Evolutionary conservation across 1,140 invertebrate genomes (phyloP), one percentile per base, ranked within the genome.

Genomic region (Aphelenchoides fujianensis): DNA sequence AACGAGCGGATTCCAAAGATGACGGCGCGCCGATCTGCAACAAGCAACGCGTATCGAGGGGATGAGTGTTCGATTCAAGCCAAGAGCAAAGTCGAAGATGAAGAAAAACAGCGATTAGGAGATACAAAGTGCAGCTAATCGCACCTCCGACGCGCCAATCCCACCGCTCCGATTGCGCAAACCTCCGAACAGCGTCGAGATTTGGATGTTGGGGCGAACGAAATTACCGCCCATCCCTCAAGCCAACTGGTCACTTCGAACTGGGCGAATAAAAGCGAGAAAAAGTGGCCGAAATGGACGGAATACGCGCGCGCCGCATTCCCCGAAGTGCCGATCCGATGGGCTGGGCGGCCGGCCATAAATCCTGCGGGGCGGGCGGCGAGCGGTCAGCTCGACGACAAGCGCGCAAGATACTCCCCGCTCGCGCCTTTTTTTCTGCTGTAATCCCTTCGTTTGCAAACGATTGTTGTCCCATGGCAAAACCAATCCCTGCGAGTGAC

Each of bases 201-300:
- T n/a, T n/a, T n/a, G n/a, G n/a, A n/a, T n/a, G n/a, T n/a, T n/a
- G n/a, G n/a, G n/a, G n/a, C n/a, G n/a, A n/a, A n/a, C n/a, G n/a
- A n/a, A n/a, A n/a, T n/a, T n/a, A n/a, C 12, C 12, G 41, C 23
- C 41, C 23, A 16, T 16, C 41, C 41, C 41, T 48, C 23, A 48
- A n/a, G n/a, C 41, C 41, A 48, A 48, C 41, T 48, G 41, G 41
- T 48, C 41, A 48, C 41, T 48, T 23, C n/a, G n/a, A n/a, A n/a
- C n/a, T n/a, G n/a, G n/a, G n/a, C n/a, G n/a, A n/a, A n/a, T n/a
- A n/a, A n/a, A n/a, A n/a, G 12, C 41, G 23, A 48, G 12, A 48
- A 23, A 48, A 48, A 48, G 41, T n/a, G n/a, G 23, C 41, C 23
- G 41, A 48, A 48, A 48, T 23, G 41, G 12, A 12, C 41, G 23